These are phyloP conservation scores for Numida meleagris DNA, from an alignment of 2,113 vertebrate genomes.

Conservation along the genomic window DNA sequence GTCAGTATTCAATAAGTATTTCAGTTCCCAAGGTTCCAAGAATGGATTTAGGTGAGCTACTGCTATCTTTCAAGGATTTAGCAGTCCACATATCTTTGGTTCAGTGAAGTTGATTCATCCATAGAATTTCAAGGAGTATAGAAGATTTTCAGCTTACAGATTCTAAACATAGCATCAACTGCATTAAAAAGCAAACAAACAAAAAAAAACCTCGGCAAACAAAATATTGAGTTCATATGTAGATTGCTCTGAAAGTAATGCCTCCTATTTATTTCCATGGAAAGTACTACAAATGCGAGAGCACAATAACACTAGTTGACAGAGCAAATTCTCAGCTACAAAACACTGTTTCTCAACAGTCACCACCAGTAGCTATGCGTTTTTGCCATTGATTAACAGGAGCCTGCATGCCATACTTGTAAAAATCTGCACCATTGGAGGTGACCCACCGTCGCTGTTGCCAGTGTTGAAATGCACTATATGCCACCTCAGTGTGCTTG, in stretches of 20 bases:
- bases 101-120: neutral
- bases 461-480: neutral
- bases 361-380: neutral
- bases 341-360: neutral
- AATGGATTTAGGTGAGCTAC: constrained; percentile 15
- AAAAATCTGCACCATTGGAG: neutral
- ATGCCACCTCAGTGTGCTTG: neutral
- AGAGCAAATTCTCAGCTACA: neutral
- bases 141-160: constrained; percentile 4
- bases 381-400: neutral
- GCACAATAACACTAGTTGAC: neutral
- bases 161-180: neutral
- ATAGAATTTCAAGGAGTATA: constrained; percentile 7
- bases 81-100: constrained; percentile 6
- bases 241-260: neutral
- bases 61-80: constrained; percentile 7
- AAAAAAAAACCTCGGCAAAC: neutral
- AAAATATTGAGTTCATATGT: neutral
- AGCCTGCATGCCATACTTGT: neutral
- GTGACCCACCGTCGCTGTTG: neutral
- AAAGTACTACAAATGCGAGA: neutral
- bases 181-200: neutral
- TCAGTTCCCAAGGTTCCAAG: constrained; percentile 35
- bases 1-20: neutral
- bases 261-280: neutral